Conservation (phyloP, 2,888 invertebrate genomes). For the Hydroisotoma schaefferi region DNA sequence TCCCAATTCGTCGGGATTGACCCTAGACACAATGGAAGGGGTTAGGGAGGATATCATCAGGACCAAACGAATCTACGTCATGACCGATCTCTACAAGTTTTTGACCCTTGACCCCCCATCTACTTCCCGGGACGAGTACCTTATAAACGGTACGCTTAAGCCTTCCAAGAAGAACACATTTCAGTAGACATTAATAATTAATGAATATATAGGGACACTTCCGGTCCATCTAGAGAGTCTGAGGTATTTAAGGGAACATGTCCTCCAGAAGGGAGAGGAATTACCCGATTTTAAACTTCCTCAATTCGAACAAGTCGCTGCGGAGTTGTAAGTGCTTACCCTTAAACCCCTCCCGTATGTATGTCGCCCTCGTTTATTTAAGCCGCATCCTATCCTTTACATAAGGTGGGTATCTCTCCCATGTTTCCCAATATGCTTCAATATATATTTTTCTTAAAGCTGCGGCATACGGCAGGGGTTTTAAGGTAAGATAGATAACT, state of each 20-base stretch:
- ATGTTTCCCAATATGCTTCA: too few species aligned
- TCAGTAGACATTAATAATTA: not conserved
- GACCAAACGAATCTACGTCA: conserved; percentile 18
- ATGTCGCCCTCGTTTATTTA: too few species aligned
- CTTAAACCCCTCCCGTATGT: too few species aligned
- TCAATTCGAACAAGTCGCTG: conserved; percentile 21
- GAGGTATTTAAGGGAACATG: conserved; percentile 9
- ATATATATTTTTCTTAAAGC: too few species aligned
- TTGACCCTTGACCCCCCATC: conserved; percentile 9
- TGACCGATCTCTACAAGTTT: conserved; percentile 26
- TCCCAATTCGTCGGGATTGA: conserved; percentile 21
- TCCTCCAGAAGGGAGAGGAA: conserved; percentile 18
- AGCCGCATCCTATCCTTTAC: too few species aligned
- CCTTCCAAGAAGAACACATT: not conserved
- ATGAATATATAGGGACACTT: not conserved
- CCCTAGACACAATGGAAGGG: conserved; percentile 12
- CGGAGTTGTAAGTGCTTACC: conserved; percentile 20
- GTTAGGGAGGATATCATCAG: conserved; percentile 15
- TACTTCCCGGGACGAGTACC: conserved; percentile 11
- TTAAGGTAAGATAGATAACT: not conserved
- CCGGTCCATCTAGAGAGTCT: conserved; percentile 22
- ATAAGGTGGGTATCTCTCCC: too few species aligned
- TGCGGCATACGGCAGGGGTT: too few species aligned
- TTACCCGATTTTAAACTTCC: conserved; percentile 15
- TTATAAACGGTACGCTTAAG: conserved; percentile 15